These are phyloP conservation scores for Apeira syringaria DNA, from an alignment of 2,888 invertebrate species.

Conservation along the genomic window DNA sequence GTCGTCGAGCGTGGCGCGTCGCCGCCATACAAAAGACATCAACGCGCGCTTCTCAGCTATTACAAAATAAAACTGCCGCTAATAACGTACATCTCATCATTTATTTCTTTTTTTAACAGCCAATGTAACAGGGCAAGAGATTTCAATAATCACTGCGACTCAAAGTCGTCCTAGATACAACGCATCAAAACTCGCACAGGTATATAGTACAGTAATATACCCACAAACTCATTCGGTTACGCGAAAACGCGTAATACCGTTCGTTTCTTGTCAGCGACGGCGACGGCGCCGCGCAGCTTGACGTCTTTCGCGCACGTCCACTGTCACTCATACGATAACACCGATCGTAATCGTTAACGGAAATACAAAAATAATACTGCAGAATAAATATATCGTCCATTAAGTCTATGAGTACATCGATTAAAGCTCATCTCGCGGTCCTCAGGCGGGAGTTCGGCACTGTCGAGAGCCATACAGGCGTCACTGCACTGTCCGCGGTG, in stretches of 20 bases:
- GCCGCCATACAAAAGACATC: constrained; percentile 50
- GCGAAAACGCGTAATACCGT: neutral
- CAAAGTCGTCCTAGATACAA: constrained; percentile 11
- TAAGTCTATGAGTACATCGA: constrained; percentile 39
- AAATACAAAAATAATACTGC: constrained; percentile 76
- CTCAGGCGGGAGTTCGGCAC: neutral
- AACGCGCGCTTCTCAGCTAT: constrained; percentile 44
- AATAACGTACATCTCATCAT: constrained; percentile 18
- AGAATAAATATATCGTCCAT: constrained; percentile 55
- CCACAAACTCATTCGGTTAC: neutral
- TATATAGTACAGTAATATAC: neutral
- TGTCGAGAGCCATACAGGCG: constrained; percentile 18
- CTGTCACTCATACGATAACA: constrained; percentile 34
- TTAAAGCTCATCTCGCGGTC: constrained; percentile 31
- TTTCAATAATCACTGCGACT: constrained; percentile 34
- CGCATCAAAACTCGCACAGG: neutral
- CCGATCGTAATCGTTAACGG: constrained; percentile 53
- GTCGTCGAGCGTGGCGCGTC: neutral
- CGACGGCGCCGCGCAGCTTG: constrained; percentile 11
- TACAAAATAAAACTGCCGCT: constrained; percentile 24
- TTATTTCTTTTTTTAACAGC: constrained; percentile 60
- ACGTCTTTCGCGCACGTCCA: constrained; percentile 28
- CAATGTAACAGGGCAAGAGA: constrained; percentile 65
- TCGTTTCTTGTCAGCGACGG: neutral
- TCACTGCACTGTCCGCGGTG: constrained; percentile 18